Conservation (phyloP, 2,113 vertebrate genomes). For the Mugil cephalus region DNA sequence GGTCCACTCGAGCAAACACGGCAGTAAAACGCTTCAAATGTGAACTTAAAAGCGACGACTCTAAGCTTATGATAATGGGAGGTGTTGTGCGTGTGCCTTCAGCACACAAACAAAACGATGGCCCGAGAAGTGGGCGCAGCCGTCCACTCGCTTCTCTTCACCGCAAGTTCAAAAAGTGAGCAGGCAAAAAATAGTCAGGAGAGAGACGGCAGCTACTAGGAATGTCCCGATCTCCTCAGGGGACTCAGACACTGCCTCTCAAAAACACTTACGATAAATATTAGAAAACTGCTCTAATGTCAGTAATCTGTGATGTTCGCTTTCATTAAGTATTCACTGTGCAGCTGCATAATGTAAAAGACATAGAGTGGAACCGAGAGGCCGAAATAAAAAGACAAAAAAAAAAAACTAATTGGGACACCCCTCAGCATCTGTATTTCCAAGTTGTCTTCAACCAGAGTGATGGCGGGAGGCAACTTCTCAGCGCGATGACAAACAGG, state of each 20-base stretch:
- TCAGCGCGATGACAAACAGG: slow-evolving; percentile 55
- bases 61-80: slow-evolving; percentile 36
- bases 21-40: slow-evolving; percentile 31
- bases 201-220: slow-evolving; percentile 67
- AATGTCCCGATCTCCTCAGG: slow-evolving; percentile 60
- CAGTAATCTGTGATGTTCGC: slow-evolving; percentile 5
- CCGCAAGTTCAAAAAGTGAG: slow-evolving; percentile 61
- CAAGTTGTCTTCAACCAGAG: slow-evolving; percentile 55
- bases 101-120: slow-evolving; percentile 30
- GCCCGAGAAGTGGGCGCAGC: slow-evolving; percentile 38
- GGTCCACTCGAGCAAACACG: slow-evolving; percentile 48
- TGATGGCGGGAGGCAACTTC: slow-evolving; percentile 48
- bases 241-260: slow-evolving; percentile 31
- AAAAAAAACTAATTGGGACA: background rate
- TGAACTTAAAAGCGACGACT: slow-evolving; percentile 11
- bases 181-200: slow-evolving; percentile 66
- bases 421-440: slow-evolving; percentile 29
- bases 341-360: slow-evolving; percentile 7
- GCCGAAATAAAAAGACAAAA: background rate
- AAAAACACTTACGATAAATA: slow-evolving; percentile 21
- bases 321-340: background rate
- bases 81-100: background rate
- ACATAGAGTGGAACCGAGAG: background rate
- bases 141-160: slow-evolving; percentile 47
- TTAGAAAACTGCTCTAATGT: slow-evolving; percentile 11